A percentile compares a stretch with the other conserved stretches of the same genome.
These are phyloP conservation scores for Monochamus alternatus DNA, from an alignment of 2,888 invertebrate species.

Conservation along the genomic window DNA sequence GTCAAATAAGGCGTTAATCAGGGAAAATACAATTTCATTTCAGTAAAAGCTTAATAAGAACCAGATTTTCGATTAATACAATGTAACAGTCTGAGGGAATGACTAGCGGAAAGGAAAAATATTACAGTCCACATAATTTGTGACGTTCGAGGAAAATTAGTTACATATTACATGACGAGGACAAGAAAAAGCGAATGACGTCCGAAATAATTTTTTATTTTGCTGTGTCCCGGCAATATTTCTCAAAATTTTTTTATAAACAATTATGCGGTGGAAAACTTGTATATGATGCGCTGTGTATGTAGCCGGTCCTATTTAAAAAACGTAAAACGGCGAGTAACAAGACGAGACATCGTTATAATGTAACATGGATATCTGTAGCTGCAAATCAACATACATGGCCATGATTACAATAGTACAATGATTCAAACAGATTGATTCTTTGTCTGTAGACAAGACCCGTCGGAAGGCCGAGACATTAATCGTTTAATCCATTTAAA, in stretches of 20 bases:
- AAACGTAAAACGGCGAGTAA: constrained; percentile 47
- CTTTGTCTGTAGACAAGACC: constrained; percentile 66
- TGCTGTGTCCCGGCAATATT: too few relatives aligned
- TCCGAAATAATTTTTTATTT: too few relatives aligned
- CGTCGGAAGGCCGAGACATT: constrained; percentile 66
- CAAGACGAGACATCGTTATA: constrained; percentile 51
- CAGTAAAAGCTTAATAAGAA: constrained; percentile 2
- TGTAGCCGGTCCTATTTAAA: constrained; percentile 44
- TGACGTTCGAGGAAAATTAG: neutral
- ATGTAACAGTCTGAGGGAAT: constrained; percentile 7
- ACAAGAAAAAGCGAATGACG: too few relatives aligned
- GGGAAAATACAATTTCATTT: constrained; percentile 5
- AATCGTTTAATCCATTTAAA: constrained; percentile 68
- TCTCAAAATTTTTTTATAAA: too few relatives aligned
- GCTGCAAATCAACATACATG: constrained; percentile 66
- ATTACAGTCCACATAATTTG: neutral
- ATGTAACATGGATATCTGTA: constrained; percentile 64
- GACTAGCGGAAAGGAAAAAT: constrained; percentile 6
- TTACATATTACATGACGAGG: too few relatives aligned
- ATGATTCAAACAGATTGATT: constrained; percentile 68
- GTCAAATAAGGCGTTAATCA: neutral
- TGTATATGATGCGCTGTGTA: neutral
- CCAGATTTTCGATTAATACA: constrained; percentile 6
- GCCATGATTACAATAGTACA: constrained; percentile 68
- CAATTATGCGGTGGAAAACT: too few relatives aligned